Evolutionary conservation across 2,888 invertebrate species (phyloP).

Genomic region (Brenthis ino): DNA sequence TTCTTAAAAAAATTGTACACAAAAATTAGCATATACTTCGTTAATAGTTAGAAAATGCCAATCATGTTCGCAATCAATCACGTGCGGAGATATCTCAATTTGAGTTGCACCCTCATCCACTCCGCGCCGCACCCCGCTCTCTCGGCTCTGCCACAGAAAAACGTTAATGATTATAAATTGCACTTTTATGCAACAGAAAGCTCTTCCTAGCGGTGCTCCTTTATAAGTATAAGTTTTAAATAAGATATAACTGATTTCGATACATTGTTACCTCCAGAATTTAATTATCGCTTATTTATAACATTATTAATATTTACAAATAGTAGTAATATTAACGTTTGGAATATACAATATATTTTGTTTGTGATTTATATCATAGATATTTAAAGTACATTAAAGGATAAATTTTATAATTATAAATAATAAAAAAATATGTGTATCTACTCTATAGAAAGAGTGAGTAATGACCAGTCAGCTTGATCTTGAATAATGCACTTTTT

Average conservation of each 20-base stretch:
- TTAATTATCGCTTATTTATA: too few relatives aligned
- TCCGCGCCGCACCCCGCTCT: constrained; percentile 48
- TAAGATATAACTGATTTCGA: too few relatives aligned
- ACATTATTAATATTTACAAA: too few relatives aligned
- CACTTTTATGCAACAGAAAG: constrained; percentile 46
- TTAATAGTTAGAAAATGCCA: constrained; percentile 67
- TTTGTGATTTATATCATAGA: too few relatives aligned
- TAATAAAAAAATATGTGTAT: constrained; percentile 7
- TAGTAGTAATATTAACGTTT: too few relatives aligned
- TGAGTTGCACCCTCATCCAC: constrained; percentile 63
- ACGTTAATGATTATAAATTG: constrained; percentile 77
- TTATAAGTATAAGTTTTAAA: constrained; percentile 42
- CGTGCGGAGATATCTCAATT: constrained; percentile 76
- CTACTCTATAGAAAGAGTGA: constrained; percentile 15
- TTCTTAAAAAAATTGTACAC: constrained; percentile 56
- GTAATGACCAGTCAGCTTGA: constrained; percentile 29
- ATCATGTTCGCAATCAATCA: constrained; percentile 76
- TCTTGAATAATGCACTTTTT: constrained; percentile 65
- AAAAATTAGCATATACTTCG: constrained; percentile 64
- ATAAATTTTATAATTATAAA: constrained; percentile 8
- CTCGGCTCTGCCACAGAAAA: constrained; percentile 55
- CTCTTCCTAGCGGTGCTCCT: constrained; percentile 57
- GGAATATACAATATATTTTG: too few relatives aligned
- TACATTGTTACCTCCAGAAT: too few relatives aligned
- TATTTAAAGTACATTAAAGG: not conserved